Evolutionary conservation across 2,888 invertebrate genomes (phyloP).

Genomic region (Microctonus brassicae): DNA sequence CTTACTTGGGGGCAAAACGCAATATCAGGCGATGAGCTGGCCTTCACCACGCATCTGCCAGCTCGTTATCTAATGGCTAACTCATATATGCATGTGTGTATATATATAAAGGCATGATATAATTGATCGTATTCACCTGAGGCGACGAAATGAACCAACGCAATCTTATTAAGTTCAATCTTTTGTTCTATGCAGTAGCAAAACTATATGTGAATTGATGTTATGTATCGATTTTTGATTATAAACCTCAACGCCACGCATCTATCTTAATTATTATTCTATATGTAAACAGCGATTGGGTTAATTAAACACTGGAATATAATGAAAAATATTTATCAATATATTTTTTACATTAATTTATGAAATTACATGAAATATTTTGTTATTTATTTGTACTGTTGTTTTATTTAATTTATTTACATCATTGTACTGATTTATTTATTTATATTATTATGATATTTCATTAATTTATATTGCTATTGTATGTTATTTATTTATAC

Average conservation of each 20-base stretch:
- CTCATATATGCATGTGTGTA: neutral
- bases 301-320: no score
- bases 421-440: no score
- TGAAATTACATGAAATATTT: no score
- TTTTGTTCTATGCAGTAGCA: constrained; percentile 60
- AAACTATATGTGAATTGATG: constrained; percentile 56
- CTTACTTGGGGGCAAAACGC: neutral
- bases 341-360: no score
- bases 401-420: no score
- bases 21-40: constrained; percentile 4
- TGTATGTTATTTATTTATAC: no score
- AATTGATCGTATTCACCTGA: constrained; percentile 63
- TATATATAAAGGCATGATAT: constrained; percentile 32
- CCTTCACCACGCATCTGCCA: constrained; percentile 59
- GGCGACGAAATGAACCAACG: constrained; percentile 59
- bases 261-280: no score
- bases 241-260: constrained; percentile 61
- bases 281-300: no score
- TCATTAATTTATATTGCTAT: no score
- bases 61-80: constrained; percentile 68
- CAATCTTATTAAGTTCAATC: constrained; percentile 61
- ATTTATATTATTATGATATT: no score
- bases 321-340: no score
- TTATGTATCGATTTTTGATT: constrained; percentile 66
- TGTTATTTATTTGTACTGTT: no score